Percentiles rank a stretch among this genome's conserved stretches.
phyloP scores from a whole-genome alignment of 2,797 vertebrate species.

The Eupleurogrammus muticus region DNA sequence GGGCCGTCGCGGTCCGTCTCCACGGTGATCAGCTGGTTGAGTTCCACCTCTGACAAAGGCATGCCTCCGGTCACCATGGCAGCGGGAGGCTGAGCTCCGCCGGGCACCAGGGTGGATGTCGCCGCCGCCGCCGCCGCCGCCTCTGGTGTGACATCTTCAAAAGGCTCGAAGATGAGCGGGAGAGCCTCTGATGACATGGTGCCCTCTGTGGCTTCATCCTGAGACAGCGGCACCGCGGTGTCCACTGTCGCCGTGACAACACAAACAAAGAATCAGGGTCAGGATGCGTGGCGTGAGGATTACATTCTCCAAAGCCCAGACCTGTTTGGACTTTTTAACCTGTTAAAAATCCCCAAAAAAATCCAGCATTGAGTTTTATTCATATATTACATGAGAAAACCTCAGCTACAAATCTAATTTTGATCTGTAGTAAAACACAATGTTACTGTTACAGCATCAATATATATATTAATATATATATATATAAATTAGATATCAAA shows the following conservation, averaged over 20 bases:
- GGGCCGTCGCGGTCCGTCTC: constrained; percentile 69
- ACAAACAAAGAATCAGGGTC: constrained; percentile 29
- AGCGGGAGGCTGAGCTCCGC: constrained; percentile 52
- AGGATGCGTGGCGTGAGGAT: neutral
- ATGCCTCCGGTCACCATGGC: constrained; percentile 61
- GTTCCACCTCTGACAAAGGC: constrained; percentile 63
- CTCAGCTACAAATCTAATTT: too few relatives aligned
- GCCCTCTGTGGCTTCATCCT: constrained; percentile 78
- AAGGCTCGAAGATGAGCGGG: constrained; percentile 85
- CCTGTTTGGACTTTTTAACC: neutral
- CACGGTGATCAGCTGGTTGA: constrained; percentile 69
- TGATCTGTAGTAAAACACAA: too few relatives aligned
- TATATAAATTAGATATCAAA: too few relatives aligned
- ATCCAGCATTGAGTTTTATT: too few relatives aligned
- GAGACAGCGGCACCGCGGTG: constrained; percentile 64
- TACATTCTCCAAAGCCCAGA: constrained; percentile 11
- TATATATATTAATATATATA: too few relatives aligned
- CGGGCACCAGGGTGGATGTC: constrained; percentile 41
- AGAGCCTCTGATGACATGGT: constrained; percentile 84
- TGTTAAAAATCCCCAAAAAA: too few relatives aligned
- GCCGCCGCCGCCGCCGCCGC: constrained; percentile 17
- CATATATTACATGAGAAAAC: too few relatives aligned
- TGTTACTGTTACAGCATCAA: too few relatives aligned
- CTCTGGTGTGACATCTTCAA: constrained; percentile 74
- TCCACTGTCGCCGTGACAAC: constrained; percentile 59